These are phyloP conservation scores for Rhimphoctona megacephalus DNA, from an alignment of 2,888 invertebrate species.

Conservation along the genomic window DNA sequence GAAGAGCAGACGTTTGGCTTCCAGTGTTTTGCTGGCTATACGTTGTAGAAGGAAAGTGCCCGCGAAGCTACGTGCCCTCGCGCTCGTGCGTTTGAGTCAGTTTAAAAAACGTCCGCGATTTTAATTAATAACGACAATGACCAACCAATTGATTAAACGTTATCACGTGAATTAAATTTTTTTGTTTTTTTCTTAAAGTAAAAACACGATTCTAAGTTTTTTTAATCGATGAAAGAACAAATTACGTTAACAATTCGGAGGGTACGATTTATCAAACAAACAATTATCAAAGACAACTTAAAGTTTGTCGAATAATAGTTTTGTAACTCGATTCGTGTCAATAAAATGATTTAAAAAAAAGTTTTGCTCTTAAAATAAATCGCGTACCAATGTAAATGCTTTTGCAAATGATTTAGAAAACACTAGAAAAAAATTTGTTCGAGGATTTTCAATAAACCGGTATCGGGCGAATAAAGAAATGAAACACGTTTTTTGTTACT, in stretches of 20 bases:
- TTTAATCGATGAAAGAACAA: background rate
- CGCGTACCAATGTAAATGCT: background rate
- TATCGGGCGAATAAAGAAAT: background rate
- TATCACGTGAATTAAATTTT: background rate
- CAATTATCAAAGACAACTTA: background rate
- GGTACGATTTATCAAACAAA: background rate
- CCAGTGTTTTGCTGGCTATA: constrained; percentile 49
- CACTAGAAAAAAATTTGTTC: background rate
- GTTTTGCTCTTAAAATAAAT: background rate
- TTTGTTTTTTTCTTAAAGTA: background rate
- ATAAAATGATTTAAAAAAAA: background rate
- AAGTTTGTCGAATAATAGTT: background rate
- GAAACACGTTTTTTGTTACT: background rate
- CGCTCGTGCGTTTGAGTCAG: constrained; percentile 31
- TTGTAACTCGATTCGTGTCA: too few species aligned
- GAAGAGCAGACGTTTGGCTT: constrained; percentile 66
- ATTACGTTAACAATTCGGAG: background rate
- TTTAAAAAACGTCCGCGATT: background rate
- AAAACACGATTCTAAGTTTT: background rate
- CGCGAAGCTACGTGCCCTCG: constrained; percentile 40
- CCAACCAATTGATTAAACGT: background rate
- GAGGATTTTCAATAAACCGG: background rate
- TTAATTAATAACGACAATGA: background rate
- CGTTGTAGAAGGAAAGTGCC: constrained; percentile 40
- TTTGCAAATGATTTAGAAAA: background rate